phyloP scores from a whole-genome alignment of 2,113 vertebrate genomes.

The Grammomys dolichurus region DNA sequence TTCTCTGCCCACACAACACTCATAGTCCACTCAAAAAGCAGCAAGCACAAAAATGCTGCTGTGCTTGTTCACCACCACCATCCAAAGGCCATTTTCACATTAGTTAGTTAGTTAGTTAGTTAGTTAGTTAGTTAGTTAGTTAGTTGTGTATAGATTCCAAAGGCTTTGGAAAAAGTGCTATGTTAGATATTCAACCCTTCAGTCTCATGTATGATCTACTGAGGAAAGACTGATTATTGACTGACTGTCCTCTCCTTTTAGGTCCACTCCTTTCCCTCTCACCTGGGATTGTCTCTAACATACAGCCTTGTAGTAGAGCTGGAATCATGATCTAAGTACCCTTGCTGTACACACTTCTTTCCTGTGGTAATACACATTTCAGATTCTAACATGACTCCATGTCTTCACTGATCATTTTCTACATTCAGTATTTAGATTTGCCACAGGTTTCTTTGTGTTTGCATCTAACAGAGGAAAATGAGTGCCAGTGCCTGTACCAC shows the following conservation, averaged over 20 bases:
- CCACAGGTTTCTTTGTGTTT: neutral
- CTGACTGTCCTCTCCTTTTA: neutral
- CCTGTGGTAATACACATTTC: neutral
- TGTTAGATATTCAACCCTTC: neutral
- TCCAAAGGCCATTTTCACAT: neutral
- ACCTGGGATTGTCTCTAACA: neutral
- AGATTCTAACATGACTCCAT: neutral
- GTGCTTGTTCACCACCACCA: neutral
- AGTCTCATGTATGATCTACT: neutral
- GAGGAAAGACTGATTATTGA: neutral
- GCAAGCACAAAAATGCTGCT: neutral
- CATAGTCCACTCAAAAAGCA: neutral
- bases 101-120: neutral
- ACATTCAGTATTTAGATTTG: neutral
- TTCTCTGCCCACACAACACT: neutral
- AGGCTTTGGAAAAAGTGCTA: neutral
- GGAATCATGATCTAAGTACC: neutral
- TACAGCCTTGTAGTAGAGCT: neutral
- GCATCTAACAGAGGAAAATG: neutral
- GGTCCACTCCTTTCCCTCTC: too few species aligned
- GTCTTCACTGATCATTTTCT: neutral
- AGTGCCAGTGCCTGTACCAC: neutral
- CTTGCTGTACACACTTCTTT: neutral
- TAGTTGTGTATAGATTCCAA: neutral
- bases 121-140: too few species aligned